phyloP scores from a whole-genome alignment of 2,113 vertebrate species.

The Pollimyrus isidori region DNA sequence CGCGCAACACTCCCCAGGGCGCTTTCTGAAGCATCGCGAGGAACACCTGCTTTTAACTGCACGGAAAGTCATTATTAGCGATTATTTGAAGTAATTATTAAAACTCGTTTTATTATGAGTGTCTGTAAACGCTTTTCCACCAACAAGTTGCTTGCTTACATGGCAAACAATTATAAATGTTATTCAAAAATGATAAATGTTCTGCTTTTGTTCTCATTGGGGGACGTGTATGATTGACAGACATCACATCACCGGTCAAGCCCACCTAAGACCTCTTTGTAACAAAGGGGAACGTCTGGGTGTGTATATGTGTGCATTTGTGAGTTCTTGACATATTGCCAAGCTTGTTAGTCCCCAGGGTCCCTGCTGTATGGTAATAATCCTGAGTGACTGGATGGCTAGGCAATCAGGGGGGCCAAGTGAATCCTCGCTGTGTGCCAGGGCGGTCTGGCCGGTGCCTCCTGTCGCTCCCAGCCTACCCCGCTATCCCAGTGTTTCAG shows the following conservation, averaged over 20 bases:
- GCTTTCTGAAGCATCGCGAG: not conserved
- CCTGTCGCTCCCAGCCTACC: not conserved
- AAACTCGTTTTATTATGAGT: not conserved
- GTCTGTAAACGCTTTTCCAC: not conserved
- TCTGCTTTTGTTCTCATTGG: not conserved
- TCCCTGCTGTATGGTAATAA: not conserved
- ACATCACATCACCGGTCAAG: not conserved
- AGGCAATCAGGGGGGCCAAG: constrained; percentile 5
- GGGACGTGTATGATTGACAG: not conserved
- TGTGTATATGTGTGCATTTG: not conserved
- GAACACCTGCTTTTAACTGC: not conserved
- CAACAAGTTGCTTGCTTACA: not conserved
- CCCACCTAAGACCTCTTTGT: not conserved
- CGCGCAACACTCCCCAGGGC: not conserved
- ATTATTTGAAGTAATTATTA: not conserved
- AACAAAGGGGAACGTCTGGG: not conserved
- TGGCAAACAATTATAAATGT: not conserved
- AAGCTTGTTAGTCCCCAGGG: not conserved
- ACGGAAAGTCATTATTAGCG: not conserved
- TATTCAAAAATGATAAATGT: not conserved
- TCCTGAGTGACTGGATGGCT: constrained; percentile 30
- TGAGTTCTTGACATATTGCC: not conserved
- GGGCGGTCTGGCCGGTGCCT: not conserved
- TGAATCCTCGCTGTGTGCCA: constrained; percentile 8
- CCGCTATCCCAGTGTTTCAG: not conserved